phyloP scores from a whole-genome alignment of 2,113 vertebrate species.

The Dolichotis patagonum region DNA sequence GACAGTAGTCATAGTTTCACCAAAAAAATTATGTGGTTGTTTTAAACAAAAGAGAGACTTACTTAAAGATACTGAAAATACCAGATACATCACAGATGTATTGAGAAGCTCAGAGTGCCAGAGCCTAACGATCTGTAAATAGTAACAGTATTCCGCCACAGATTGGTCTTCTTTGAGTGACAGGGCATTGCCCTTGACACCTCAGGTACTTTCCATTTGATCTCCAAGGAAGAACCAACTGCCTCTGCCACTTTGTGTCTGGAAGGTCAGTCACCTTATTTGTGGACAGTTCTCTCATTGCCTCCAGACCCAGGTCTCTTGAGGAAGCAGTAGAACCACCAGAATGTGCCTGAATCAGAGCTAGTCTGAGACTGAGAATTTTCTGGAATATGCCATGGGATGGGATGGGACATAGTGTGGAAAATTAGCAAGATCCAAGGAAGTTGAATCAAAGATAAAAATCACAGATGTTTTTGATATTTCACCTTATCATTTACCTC shows the following conservation, averaged over 20 bases:
- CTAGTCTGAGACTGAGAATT: background rate
- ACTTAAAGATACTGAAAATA: background rate
- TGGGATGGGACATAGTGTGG: background rate
- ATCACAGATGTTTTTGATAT: background rate
- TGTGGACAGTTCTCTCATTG: background rate
- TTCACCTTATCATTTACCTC: background rate
- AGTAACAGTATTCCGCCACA: background rate
- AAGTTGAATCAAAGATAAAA: background rate
- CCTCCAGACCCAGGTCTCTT: background rate
- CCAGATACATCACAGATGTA: no score
- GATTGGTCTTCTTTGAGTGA: background rate
- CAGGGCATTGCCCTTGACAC: fast-evolving
- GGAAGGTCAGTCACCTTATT: background rate
- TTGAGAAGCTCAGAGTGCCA: background rate
- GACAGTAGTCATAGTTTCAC: background rate
- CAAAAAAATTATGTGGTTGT: background rate
- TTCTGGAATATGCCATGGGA: background rate
- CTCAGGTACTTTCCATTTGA: background rate
- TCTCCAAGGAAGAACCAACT: background rate
- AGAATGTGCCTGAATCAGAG: background rate
- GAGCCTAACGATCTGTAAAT: background rate
- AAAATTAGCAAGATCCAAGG: background rate
- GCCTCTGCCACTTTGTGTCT: background rate
- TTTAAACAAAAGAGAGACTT: background rate
- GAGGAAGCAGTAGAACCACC: background rate